These are phyloP conservation scores for Drosophila lutescens DNA, from an alignment of 2,888 invertebrate species.

Conservation along the genomic window DNA sequence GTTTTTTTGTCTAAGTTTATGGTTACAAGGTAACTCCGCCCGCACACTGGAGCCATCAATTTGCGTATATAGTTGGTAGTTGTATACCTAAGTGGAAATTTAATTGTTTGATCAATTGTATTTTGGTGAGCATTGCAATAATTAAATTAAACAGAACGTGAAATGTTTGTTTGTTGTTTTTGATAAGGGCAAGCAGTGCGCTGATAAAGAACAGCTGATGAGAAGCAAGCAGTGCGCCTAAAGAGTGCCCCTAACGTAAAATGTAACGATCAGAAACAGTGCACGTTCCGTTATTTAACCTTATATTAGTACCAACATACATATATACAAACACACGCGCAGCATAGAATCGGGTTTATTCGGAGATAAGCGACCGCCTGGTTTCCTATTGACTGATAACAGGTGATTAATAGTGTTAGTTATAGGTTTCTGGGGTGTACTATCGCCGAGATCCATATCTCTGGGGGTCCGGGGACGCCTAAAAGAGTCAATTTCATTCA, in stretches of 20 bases:
- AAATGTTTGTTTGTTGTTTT: background rate
- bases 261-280: conserved; percentile 18
- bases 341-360: conserved; percentile 4
- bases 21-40: conserved; percentile 28
- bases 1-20: conserved; percentile 44
- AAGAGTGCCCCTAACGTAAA: background rate
- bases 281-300: conserved; percentile 5
- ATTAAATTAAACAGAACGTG: conserved; percentile 36
- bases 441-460: conserved; percentile 33
- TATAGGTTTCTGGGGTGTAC: conserved; percentile 18
- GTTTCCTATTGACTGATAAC: conserved; percentile 41
- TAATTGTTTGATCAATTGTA: conserved; percentile 42
- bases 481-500: conserved; percentile 33
- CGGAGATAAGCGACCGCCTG: conserved; percentile 19
- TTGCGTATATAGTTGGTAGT: conserved; percentile 48
- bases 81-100: conserved; percentile 42
- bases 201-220: conserved; percentile 27
- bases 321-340: conserved; percentile 2
- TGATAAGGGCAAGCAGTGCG: conserved; percentile 14
- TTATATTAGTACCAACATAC: no score
- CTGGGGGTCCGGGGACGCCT: background rate
- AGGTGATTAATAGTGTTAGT: conserved; percentile 33
- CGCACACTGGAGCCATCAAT: conserved; percentile 39
- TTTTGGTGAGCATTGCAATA: conserved; percentile 48
- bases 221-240: conserved; percentile 7